These are phyloP conservation scores for Ameiurus melas DNA, from an alignment of 2,113 vertebrate species.

Conservation along the genomic window DNA sequence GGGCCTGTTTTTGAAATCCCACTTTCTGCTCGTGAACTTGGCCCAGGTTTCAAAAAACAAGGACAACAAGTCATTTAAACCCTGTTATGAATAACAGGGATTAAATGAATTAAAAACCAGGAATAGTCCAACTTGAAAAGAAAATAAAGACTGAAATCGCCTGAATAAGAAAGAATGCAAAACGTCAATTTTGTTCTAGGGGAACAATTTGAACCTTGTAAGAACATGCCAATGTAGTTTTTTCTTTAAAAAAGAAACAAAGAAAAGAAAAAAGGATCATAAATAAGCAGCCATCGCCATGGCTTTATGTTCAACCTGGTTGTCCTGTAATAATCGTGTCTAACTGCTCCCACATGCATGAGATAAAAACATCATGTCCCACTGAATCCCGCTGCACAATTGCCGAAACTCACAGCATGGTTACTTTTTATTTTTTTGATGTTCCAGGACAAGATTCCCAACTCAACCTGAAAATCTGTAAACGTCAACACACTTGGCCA, in stretches of 20 bases:
- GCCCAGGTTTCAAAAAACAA: neutral
- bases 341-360: neutral
- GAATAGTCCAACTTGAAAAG: neutral
- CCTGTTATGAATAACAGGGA: neutral
- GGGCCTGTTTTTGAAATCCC: neutral
- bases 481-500: neutral
- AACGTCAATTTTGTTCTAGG: too few relatives aligned
- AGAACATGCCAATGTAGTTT: neutral
- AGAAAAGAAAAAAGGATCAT: neutral
- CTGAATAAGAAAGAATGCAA: neutral
- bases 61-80: neutral
- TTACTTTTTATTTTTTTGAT: neutral
- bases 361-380: neutral
- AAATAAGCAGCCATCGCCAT: neutral
- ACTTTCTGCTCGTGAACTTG: neutral
- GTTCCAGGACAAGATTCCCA: neutral
- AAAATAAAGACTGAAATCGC: neutral
- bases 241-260: neutral
- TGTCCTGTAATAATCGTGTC: neutral
- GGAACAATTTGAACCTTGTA: neutral
- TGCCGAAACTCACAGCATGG: neutral
- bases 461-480: neutral
- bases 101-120: neutral
- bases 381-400: neutral
- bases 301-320: neutral